A percentile compares a stretch with the other conserved stretches of the same genome.
Evolutionary conservation across 2,888 invertebrate genomes (phyloP).

Genomic region (Dascillus cervinus): DNA sequence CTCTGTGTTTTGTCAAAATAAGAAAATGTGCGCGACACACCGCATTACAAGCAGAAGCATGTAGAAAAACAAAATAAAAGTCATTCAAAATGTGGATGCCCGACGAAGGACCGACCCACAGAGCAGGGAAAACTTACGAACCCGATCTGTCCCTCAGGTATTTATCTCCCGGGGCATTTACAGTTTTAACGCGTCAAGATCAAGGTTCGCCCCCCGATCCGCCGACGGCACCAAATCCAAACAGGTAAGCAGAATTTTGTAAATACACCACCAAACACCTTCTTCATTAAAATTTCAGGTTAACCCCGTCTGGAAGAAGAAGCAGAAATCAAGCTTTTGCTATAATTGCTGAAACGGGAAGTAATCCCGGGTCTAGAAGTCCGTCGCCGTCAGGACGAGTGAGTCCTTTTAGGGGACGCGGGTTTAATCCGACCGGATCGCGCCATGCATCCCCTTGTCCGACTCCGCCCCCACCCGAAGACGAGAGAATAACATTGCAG

Average conservation of each 20-base stretch:
- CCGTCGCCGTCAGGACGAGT: conserved; percentile 36
- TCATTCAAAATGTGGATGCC: conserved; percentile 30
- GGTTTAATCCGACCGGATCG: conserved; percentile 40
- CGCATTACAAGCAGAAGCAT: too few species aligned
- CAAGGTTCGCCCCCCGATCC: conserved; percentile 32
- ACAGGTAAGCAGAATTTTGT: conserved; percentile 36
- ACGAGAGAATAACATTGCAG: background rate
- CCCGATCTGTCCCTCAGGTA: conserved; percentile 35
- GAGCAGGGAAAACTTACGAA: conserved; percentile 32
- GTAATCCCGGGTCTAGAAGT: conserved; percentile 31
- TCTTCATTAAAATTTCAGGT: conserved; percentile 13
- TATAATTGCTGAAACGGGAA: conserved; percentile 37
- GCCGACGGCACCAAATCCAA: conserved; percentile 34
- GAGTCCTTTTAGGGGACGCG: conserved; percentile 40
- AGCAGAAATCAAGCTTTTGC: conserved; percentile 38
- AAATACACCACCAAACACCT: too few species aligned
- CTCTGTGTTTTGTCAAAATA: too few species aligned
- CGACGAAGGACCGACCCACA: conserved; percentile 28
- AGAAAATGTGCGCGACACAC: too few species aligned
- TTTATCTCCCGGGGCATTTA: conserved; percentile 39
- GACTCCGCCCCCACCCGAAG: conserved; percentile 22
- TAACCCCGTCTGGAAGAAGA: conserved; percentile 30
- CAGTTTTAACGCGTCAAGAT: conserved; percentile 35
- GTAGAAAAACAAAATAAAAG: background rate
- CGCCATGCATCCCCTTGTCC: conserved; percentile 36